Evolutionary conservation across 2,888 invertebrate species (phyloP), one percentile per base, ranked within the genome.

Genomic region (Melanchra persicariae): DNA sequence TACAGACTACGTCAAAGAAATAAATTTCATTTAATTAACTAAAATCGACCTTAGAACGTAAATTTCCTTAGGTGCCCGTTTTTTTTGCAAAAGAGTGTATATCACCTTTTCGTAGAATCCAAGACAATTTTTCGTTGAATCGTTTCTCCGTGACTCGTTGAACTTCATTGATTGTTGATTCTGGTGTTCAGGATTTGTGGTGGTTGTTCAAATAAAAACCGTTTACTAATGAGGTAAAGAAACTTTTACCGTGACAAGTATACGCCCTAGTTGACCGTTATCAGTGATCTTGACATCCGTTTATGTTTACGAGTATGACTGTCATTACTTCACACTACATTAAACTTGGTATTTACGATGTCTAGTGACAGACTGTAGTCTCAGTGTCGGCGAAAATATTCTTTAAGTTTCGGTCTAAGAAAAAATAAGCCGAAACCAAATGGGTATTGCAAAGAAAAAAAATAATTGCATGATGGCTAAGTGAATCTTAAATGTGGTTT

Each of bases 271-370:
- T 65, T 67, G 22, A 61, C 60, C 6, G 61, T 43, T 57, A 8
- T 49, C 54, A 43, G 24, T 43, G 22, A 43, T 63, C 75, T 69
- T 77, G 34, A 74, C 40, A 64, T 49, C 40, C 47, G 47, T 77
- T 77, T 62, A 49, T 40, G 61, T 81, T 77, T 62, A 77, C 47
- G 77, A 61, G 34, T 61, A 64, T 64, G 76, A 61, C 73, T 65
- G 58, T 64, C 68, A 73, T 77, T 66, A 68, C 55, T 82, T 63
- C n/a, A 61, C 65, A 55, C 40, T 59, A 77, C 22, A 69, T 79
- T 65, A 72, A 81, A 68, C 30, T 52, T 37, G 62, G 43, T 61
- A 70, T 77, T 80, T 75, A 77, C 22, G 64, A 81, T 49, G 57
- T 45, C 26, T 52, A 52, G 52, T 47, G 47, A 22, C 26, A 24